Evolutionary conservation across 2,113 vertebrate genomes (phyloP).

Genomic region (Corythornis madagascariensis): DNA sequence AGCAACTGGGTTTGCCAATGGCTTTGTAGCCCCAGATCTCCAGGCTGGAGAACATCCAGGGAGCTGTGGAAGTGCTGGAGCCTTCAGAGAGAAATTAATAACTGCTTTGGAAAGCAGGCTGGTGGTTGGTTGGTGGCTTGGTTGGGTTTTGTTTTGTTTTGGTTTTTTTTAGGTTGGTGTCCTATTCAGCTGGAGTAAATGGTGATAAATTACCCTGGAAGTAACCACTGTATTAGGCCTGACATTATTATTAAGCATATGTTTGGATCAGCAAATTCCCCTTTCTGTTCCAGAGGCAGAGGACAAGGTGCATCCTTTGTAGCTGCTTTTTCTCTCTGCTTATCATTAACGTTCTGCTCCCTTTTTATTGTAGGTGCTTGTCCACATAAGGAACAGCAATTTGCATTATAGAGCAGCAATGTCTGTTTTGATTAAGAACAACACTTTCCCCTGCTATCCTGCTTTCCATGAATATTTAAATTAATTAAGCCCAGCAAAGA

Average conservation of each 20-base stretch:
- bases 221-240: neutral
- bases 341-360: neutral
- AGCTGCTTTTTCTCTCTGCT: neutral
- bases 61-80: neutral
- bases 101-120: neutral
- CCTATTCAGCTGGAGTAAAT: neutral
- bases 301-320: neutral
- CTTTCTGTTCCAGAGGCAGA: neutral
- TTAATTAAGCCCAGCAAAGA: conserved; percentile 74
- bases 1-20: neutral
- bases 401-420: conserved; percentile 51
- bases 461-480: conserved; percentile 70
- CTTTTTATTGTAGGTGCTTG: neutral
- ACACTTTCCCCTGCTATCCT: conserved; percentile 18
- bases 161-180: accelerated
- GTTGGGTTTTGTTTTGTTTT: neutral
- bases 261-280: neutral
- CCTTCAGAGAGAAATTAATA: neutral
- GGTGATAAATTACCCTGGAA: neutral
- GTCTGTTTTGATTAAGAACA: conserved; percentile 71
- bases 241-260: neutral
- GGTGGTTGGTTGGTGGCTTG: too few species aligned
- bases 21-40: neutral
- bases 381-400: conserved; percentile 30
- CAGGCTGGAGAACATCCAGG: accelerated